A percentile compares a stretch with the other conserved stretches of the same genome.
Conservation (phyloP, 2,888 invertebrate species). For the Lithophane leautieri region DNA sequence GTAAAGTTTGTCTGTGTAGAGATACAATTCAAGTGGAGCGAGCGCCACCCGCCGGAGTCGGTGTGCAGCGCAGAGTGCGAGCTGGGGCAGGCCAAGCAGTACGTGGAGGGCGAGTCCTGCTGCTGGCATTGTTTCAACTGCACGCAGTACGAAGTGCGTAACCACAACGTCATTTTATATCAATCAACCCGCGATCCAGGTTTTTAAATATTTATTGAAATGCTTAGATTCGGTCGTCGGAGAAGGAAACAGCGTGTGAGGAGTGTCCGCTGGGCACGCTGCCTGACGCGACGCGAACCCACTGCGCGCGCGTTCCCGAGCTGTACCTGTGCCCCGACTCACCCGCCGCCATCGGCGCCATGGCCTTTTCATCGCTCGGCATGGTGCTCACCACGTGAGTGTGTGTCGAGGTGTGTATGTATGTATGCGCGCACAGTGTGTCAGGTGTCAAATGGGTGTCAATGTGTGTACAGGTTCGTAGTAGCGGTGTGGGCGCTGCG, state of each 20-base stretch:
- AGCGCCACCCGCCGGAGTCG: conserved; percentile 95
- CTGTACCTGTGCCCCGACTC: conserved; percentile 94
- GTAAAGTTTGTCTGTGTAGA: conserved; percentile 84
- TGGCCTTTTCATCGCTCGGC: conserved; percentile 96
- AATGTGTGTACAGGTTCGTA: conserved; percentile 88
- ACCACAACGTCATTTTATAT: background rate
- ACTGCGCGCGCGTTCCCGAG: conserved; percentile 94
- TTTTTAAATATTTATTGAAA: background rate
- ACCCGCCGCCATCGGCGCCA: conserved; percentile 97
- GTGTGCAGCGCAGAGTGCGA: conserved; percentile 97
- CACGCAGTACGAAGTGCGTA: conserved; percentile 78
- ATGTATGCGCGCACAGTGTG: background rate
- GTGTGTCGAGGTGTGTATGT: background rate
- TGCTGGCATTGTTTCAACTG: conserved; percentile 97
- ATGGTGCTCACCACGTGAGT: conserved; percentile 93
- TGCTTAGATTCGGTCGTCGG: conserved; percentile 94
- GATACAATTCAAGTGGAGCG: conserved; percentile 95
- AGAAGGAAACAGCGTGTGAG: conserved; percentile 95
- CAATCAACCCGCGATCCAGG: background rate
- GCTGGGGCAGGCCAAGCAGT: conserved; percentile 97
- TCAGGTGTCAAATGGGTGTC: background rate
- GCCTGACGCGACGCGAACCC: conserved; percentile 93
- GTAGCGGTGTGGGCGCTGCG: conserved; percentile 94
- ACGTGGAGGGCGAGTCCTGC: conserved; percentile 97
- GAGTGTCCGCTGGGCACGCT: conserved; percentile 95